Conservation (phyloP, 2,797 vertebrate species). For the Lutjanus campechanus region DNA sequence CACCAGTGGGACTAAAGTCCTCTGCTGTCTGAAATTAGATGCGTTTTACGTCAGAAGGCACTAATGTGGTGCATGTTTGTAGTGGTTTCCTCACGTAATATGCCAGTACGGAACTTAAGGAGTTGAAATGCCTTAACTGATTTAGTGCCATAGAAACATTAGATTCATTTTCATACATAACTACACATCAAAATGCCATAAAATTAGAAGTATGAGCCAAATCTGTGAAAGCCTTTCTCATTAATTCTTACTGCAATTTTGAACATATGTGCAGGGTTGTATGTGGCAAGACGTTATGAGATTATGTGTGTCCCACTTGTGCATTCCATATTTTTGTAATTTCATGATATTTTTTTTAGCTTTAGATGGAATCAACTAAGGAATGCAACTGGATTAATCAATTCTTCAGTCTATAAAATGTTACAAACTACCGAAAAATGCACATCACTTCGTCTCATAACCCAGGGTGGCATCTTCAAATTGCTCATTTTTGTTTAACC, state of each 20-base stretch:
- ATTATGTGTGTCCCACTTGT: too few species aligned
- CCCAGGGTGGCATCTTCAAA: background rate
- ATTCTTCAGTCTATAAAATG: too few species aligned
- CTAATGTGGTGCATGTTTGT: background rate
- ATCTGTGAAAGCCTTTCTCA: background rate
- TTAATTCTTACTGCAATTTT: background rate
- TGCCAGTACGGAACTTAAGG: background rate
- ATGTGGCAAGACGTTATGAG: too few species aligned
- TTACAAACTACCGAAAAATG: background rate
- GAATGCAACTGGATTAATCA: too few species aligned
- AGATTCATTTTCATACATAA: background rate
- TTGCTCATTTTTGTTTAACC: background rate
- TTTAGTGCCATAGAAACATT: constrained; percentile 5
- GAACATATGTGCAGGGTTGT: too few species aligned
- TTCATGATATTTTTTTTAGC: too few species aligned
- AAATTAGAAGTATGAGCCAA: background rate
- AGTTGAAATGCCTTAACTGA: constrained; percentile 12
- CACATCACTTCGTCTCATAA: background rate
- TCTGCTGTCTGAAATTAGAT: constrained; percentile 43
- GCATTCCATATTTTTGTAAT: too few species aligned
- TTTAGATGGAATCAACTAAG: too few species aligned
- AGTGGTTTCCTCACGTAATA: background rate
- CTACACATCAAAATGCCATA: constrained; percentile 9
- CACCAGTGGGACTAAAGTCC: constrained; percentile 25
- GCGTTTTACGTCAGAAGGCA: constrained; percentile 10